Conservation (phyloP, 2,888 invertebrate genomes). For the Meghimatium bilineatum region DNA sequence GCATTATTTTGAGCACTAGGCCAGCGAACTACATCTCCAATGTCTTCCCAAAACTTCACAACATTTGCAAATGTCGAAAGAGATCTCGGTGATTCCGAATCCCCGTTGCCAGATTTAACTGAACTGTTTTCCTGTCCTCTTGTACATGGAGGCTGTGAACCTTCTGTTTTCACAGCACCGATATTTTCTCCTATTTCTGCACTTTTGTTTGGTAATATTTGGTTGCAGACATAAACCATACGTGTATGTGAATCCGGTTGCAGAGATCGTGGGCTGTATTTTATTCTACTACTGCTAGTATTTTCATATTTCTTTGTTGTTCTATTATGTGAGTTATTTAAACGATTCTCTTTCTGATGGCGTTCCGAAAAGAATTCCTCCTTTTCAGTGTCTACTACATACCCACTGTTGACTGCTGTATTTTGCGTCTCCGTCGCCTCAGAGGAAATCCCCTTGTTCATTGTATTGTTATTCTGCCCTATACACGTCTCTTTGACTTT, state of each 20-base stretch:
- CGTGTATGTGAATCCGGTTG: not conserved
- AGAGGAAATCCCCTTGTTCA: too few relatives aligned
- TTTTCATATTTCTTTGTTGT: not conserved
- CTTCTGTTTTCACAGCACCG: not conserved
- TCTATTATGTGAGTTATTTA: slow-evolving; percentile 13
- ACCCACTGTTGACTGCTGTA: not conserved
- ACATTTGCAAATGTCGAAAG: slow-evolving; percentile 2
- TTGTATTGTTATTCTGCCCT: not conserved
- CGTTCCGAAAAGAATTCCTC: not conserved
- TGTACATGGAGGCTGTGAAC: not conserved
- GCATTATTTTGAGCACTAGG: not conserved
- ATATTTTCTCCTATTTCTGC: not conserved
- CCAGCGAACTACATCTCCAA: not conserved
- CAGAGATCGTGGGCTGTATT: slow-evolving; percentile 16
- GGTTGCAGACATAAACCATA: not conserved
- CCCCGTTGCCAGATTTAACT: too few relatives aligned
- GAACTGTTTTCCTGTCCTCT: not conserved
- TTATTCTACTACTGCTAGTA: not conserved
- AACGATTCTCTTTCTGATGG: not conserved
- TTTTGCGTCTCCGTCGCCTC: not conserved
- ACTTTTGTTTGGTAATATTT: not conserved
- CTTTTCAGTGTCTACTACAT: not conserved
- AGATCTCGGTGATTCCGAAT: not conserved
- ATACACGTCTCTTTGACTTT: not conserved
- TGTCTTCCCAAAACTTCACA: slow-evolving; percentile 3